Percentiles rank a stretch among this genome's conserved stretches.
Conservation (phyloP, 2,113 vertebrate species). For the Puffinus mauretanicus region DNA sequence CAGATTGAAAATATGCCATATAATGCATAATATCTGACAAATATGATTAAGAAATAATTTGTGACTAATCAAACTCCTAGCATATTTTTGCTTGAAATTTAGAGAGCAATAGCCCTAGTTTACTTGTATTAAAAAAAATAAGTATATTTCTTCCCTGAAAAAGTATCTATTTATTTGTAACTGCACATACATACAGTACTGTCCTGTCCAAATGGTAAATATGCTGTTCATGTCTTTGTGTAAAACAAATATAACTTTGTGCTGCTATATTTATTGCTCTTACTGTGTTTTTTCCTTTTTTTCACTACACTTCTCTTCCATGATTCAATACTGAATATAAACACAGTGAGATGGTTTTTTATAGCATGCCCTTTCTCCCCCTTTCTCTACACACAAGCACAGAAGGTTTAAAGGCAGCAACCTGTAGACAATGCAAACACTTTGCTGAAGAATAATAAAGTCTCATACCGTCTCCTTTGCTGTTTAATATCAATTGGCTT, state of each 20-base stretch:
- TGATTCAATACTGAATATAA: not conserved
- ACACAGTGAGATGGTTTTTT: not conserved
- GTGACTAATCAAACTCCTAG: not conserved
- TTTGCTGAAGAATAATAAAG: conserved; percentile 56
- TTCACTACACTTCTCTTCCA: not conserved
- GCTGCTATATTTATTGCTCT: not conserved
- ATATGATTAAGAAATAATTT: not conserved
- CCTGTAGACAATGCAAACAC: not conserved
- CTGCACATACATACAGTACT: not conserved
- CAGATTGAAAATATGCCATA: not conserved
- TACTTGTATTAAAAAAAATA: not conserved
- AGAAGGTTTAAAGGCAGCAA: conserved; percentile 1
- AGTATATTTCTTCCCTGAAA: not conserved
- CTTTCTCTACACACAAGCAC: not conserved
- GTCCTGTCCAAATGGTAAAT: not conserved
- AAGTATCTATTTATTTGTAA: not conserved
- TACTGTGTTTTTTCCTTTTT: not conserved
- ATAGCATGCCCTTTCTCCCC: not conserved
- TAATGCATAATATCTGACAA: not conserved
- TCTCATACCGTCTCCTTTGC: conserved; percentile 85
- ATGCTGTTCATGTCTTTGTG: not conserved
- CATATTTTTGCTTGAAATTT: not conserved
- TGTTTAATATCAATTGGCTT: conserved; percentile 96
- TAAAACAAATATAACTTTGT: not conserved
- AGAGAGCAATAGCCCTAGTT: not conserved